Percentiles rank a stretch among this genome's conserved stretches.
Evolutionary conservation across 2,888 invertebrate species (phyloP).

Genomic region (Hyposoter didymator): DNA sequence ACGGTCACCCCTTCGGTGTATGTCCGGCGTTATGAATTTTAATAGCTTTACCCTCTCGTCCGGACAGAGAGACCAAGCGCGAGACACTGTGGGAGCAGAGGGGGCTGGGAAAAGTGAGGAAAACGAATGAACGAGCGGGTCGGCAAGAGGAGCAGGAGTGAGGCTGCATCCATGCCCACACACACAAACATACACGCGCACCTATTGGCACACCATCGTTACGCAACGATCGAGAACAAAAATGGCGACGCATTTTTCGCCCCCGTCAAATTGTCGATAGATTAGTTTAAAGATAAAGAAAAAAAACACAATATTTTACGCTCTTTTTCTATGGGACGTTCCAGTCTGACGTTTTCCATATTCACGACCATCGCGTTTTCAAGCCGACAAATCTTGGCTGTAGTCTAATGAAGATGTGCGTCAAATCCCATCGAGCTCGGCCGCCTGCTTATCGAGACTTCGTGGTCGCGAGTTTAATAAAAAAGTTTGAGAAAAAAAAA

Average conservation of each 20-base stretch:
- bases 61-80: slow-evolving; percentile 66
- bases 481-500: no score
- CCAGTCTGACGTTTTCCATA: not conserved
- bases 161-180: slow-evolving; percentile 9
- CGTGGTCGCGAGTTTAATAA: no score
- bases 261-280: slow-evolving; percentile 83
- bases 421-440: no score
- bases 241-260: slow-evolving; percentile 82
- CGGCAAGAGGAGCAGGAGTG: slow-evolving; percentile 3
- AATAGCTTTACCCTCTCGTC: slow-evolving; percentile 82
- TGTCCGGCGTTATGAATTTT: slow-evolving; percentile 84
- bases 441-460: no score
- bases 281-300: slow-evolving; percentile 82
- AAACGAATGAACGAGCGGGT: slow-evolving; percentile 33
- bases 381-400: not conserved
- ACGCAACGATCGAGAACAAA: slow-evolving; percentile 72
- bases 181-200: not conserved
- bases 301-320: slow-evolving; percentile 34
- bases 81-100: slow-evolving; percentile 48
- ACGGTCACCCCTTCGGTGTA: slow-evolving; percentile 76
- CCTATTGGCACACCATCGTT: slow-evolving; percentile 34
- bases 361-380: not conserved
- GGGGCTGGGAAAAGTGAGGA: slow-evolving; percentile 33
- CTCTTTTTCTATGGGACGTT: not conserved
- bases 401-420: no score